Percentiles rank a stretch among this genome's conserved stretches.
These are phyloP conservation scores for Pachycephala philippinensis DNA, from an alignment of 2,113 vertebrate species.

Conservation along the genomic window DNA sequence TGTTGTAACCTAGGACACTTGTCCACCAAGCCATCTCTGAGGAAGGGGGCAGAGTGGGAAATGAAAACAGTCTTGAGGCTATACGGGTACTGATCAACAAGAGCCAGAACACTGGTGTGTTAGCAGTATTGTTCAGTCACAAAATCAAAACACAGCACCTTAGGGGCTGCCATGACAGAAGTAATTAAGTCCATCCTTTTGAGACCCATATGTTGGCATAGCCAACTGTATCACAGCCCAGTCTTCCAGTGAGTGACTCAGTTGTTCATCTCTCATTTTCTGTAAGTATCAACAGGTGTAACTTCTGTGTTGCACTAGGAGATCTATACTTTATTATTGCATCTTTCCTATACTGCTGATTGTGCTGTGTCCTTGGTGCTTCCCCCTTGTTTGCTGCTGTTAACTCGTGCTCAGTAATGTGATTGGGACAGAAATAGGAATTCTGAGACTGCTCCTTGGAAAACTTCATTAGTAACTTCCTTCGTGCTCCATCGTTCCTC, in stretches of 20 bases:
- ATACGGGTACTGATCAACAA: background rate
- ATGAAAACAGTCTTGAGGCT: background rate
- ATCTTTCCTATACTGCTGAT: background rate
- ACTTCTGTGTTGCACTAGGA: background rate
- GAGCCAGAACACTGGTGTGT: background rate
- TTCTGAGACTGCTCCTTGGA: background rate
- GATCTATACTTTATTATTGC: background rate
- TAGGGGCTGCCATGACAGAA: background rate
- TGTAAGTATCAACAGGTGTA: background rate
- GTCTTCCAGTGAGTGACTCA: background rate
- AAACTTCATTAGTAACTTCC: background rate
- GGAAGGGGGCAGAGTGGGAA: background rate
- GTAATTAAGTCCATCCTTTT: background rate
- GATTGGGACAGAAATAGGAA: background rate
- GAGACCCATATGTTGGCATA: background rate
- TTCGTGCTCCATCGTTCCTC: background rate
- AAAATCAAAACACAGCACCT: background rate
- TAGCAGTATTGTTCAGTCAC: background rate
- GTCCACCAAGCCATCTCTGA: background rate
- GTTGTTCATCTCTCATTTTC: background rate
- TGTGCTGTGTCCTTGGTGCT: background rate
- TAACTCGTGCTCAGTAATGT: fast-evolving
- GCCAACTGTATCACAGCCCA: background rate
- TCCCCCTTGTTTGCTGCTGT: background rate
- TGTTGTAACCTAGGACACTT: too few species aligned